Percentiles rank a stretch among this genome's conserved stretches.
Conservation (phyloP, 2,797 vertebrate genomes). For the Cephalopachus bancanus region DNA sequence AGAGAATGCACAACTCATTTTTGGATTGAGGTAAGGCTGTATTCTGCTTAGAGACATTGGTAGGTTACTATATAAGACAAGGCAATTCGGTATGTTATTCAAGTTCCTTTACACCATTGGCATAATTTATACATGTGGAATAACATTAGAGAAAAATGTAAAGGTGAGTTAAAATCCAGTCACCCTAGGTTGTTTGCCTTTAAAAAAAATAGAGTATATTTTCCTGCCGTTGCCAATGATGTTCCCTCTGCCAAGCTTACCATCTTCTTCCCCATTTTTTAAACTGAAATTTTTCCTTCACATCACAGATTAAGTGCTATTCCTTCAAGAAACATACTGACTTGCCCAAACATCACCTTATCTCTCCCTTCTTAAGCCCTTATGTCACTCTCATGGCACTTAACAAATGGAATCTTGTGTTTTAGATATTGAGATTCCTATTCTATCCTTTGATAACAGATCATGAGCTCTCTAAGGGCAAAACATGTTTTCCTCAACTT, state of each 20-base stretch:
- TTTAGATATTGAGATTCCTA: slow-evolving; percentile 27
- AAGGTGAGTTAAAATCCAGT: slow-evolving; percentile 19
- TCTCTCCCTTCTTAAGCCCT: neutral
- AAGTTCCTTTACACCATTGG: neutral
- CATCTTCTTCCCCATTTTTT: neutral
- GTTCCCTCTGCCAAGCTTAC: neutral
- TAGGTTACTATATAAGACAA: neutral
- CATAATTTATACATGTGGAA: neutral
- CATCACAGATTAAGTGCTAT: neutral
- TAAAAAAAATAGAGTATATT: neutral
- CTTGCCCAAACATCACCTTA: neutral
- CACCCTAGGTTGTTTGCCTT: neutral
- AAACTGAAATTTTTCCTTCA: neutral
- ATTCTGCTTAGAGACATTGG: neutral
- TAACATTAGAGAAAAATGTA: neutral
- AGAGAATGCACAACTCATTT: neutral
- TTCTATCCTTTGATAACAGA: neutral
- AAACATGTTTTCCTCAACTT: neutral
- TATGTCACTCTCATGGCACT: neutral
- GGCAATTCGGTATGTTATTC: neutral
- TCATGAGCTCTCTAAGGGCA: neutral
- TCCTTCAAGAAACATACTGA: slow-evolving; percentile 24
- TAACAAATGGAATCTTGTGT: slow-evolving; percentile 37
- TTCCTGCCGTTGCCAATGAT: neutral
- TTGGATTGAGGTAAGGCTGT: neutral